Percentiles rank a stretch among this genome's conserved stretches.
phyloP scores from a whole-genome alignment of 2,888 invertebrate species.

The Peribatodes rhomboidaria region DNA sequence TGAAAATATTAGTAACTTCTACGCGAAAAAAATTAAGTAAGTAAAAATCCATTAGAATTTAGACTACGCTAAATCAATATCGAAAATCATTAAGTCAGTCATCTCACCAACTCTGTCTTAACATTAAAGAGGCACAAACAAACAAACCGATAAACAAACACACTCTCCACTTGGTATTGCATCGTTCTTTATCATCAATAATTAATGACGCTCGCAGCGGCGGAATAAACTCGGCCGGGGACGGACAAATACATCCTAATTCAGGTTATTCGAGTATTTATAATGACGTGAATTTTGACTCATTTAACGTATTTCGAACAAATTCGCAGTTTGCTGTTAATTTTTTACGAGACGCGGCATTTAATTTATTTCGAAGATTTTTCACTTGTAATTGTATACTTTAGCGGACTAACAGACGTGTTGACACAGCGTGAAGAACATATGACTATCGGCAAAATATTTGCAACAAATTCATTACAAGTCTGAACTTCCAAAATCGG shows the following conservation, averaged over 20 bases:
- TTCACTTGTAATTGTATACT: neutral
- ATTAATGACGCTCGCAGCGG: conserved; percentile 61
- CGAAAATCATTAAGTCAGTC: no score
- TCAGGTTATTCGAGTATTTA: conserved; percentile 46
- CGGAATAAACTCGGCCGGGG: conserved; percentile 52
- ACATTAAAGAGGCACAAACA: neutral
- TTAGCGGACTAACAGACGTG: neutral
- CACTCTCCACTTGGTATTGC: neutral
- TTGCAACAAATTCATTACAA: no score
- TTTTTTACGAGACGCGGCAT: conserved; percentile 2
- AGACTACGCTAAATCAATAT: no score
- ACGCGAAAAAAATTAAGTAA: no score
- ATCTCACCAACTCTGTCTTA: no score
- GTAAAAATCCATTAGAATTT: no score
- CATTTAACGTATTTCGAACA: conserved; percentile 44
- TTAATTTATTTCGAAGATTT: conserved; percentile 7
- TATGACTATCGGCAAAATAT: neutral
- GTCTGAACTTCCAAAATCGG: no score
- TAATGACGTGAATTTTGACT: conserved; percentile 50
- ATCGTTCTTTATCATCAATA: conserved; percentile 66
- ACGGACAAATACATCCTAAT: conserved; percentile 36
- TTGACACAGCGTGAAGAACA: neutral
- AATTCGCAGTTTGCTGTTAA: conserved; percentile 21
- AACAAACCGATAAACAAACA: conserved; percentile 6
- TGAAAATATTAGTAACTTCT: no score